A percentile compares a stretch with the other conserved stretches of the same genome.
phyloP scores from a whole-genome alignment of 2,797 vertebrate genomes.

The Pseudochirops cupreus region DNA sequence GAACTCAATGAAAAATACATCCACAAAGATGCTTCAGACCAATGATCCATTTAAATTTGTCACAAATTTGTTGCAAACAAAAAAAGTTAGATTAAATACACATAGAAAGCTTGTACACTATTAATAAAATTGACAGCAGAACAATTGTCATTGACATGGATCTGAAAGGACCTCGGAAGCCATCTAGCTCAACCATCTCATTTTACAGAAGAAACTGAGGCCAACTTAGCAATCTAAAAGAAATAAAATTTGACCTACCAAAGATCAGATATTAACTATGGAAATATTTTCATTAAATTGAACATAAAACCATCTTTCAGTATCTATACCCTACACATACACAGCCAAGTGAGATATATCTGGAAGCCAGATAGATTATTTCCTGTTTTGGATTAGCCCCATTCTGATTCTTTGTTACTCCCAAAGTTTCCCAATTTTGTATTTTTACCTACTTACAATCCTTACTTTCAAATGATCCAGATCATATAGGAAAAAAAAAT shows the following conservation, averaged over 20 bases:
- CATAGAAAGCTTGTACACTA: not conserved
- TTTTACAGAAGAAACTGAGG: not conserved
- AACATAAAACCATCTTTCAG: not conserved
- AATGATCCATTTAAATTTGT: not conserved
- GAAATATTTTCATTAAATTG: not conserved
- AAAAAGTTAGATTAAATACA: not conserved
- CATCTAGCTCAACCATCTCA: not conserved
- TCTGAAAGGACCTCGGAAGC: not conserved
- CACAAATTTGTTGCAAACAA: not conserved
- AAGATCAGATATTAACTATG: slow-evolving; percentile 10
- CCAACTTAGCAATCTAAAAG: not conserved
- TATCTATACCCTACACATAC: not conserved
- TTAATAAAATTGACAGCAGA: not conserved
- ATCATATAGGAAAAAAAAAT: not conserved
- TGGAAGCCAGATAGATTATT: not conserved
- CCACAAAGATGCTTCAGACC: not conserved
- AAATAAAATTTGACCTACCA: not conserved
- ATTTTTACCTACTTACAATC: not conserved
- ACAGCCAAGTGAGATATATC: not conserved
- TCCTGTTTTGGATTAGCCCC: not conserved
- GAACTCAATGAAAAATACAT: not conserved
- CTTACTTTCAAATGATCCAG: not conserved
- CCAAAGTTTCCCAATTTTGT: not conserved
- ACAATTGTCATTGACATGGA: not conserved
- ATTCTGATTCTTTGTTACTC: not conserved